Percentiles rank a stretch among this genome's conserved stretches.
Evolutionary conservation across 2,113 vertebrate genomes (phyloP).

Genomic region (Osmerus mordax): DNA sequence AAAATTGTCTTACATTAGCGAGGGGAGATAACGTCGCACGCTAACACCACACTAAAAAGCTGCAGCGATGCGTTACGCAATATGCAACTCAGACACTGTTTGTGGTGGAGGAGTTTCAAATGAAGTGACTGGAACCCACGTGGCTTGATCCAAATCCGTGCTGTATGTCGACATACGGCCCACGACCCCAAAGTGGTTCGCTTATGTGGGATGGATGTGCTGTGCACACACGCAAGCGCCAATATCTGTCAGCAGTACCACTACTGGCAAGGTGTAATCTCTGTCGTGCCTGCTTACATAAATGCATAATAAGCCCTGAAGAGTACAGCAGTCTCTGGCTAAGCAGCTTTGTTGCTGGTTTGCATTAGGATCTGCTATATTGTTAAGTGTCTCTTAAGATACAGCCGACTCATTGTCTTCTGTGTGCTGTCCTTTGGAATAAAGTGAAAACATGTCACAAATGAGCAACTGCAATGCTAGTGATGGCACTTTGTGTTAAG

Average conservation of each 20-base stretch:
- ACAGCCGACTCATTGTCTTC: neutral
- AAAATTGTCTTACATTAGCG: slow-evolving; percentile 17
- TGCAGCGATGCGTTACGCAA: slow-evolving; percentile 6
- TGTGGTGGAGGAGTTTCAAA: neutral
- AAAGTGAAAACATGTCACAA: neutral
- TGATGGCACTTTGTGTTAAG: neutral
- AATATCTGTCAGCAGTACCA: neutral
- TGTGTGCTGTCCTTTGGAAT: neutral
- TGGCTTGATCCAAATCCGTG: neutral
- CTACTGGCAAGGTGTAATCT: slow-evolving; percentile 1
- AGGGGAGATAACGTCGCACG: slow-evolving; percentile 6
- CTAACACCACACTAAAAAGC: neutral
- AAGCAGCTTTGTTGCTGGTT: neutral
- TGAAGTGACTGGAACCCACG: slow-evolving; percentile 11
- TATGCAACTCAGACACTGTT: slow-evolving; percentile 11
- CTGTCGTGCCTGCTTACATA: neutral
- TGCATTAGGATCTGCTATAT: neutral
- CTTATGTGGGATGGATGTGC: neutral
- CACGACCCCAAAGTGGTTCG: slow-evolving; percentile 6
- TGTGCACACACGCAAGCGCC: neutral
- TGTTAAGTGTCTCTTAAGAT: neutral
- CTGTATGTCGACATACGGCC: slow-evolving; percentile 3
- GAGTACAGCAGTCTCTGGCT: neutral
- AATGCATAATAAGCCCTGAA: neutral
- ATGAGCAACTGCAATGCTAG: neutral